phyloP scores from a whole-genome alignment of 2,113 vertebrate species.

The Corythaixoides concolor region DNA sequence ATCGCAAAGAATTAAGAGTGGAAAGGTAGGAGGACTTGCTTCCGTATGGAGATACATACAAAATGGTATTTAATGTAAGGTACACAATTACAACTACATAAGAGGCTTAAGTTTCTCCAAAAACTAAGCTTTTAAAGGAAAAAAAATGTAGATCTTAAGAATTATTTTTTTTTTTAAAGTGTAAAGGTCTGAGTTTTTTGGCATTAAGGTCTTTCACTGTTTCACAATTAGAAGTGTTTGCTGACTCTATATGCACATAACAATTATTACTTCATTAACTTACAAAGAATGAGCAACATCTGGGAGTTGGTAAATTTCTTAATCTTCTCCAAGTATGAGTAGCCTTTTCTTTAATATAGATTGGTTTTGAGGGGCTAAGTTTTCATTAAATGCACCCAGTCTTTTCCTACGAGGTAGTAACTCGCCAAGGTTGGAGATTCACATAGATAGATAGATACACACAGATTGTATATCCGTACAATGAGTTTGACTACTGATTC shows the following conservation, averaged over 20 bases:
- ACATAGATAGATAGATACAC: not conserved
- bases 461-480: not conserved
- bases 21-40: slow-evolving; percentile 85
- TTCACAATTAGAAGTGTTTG: not conserved
- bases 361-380: not conserved
- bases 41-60: slow-evolving; percentile 40
- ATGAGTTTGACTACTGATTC: not conserved
- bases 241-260: not conserved
- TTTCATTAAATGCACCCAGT: not conserved
- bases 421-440: not conserved
- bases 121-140: slow-evolving; percentile 5
- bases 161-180: not conserved
- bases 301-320: not conserved
- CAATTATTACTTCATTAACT: not conserved
- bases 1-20: slow-evolving; percentile 85
- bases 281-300: not conserved
- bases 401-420: not conserved
- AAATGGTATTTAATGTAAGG: slow-evolving; percentile 36
- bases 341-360: not conserved
- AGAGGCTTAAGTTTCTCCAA: not conserved
- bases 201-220: not conserved
- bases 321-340: not conserved
- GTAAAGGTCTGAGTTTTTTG: fast-evolving
- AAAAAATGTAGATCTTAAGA: not conserved
- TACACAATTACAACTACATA: not conserved